Conservation (phyloP, 2,797 vertebrate species). For the Mionectes olivaceus region DNA sequence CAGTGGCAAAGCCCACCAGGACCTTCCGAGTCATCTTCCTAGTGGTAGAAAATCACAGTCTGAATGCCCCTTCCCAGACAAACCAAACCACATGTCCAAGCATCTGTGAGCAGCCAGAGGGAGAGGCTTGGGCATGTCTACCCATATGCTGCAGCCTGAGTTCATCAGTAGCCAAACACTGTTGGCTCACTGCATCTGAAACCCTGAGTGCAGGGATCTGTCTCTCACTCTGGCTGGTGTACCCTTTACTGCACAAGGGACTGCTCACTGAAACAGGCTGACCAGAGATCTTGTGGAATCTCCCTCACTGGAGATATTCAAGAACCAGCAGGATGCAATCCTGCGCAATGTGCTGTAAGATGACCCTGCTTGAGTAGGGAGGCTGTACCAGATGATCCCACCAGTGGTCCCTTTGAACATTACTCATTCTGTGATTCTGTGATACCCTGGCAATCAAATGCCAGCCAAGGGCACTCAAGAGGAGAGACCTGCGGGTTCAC, state of each 20-base stretch:
- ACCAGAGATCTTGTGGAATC: neutral
- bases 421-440: neutral
- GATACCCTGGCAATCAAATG: neutral
- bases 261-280: neutral
- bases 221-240: neutral
- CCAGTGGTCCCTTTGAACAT: neutral
- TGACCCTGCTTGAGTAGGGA: neutral
- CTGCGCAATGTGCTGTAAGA: neutral
- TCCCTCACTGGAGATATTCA: neutral
- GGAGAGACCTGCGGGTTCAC: neutral
- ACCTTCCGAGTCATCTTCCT: neutral
- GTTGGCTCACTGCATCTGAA: neutral
- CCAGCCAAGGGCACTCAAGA: neutral
- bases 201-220: neutral
- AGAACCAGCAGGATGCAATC: neutral
- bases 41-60: neutral
- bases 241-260: neutral
- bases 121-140: neutral
- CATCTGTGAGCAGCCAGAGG: accelerated
- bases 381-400: neutral
- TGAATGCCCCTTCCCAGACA: neutral
- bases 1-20: neutral
- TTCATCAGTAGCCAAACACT: neutral
- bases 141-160: neutral
- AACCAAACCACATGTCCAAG: neutral